A percentile compares a stretch with the other conserved stretches of the same genome.
These are phyloP conservation scores for Entelurus aequoreus DNA, from an alignment of 2,113 vertebrate genomes.

Conservation along the genomic window DNA sequence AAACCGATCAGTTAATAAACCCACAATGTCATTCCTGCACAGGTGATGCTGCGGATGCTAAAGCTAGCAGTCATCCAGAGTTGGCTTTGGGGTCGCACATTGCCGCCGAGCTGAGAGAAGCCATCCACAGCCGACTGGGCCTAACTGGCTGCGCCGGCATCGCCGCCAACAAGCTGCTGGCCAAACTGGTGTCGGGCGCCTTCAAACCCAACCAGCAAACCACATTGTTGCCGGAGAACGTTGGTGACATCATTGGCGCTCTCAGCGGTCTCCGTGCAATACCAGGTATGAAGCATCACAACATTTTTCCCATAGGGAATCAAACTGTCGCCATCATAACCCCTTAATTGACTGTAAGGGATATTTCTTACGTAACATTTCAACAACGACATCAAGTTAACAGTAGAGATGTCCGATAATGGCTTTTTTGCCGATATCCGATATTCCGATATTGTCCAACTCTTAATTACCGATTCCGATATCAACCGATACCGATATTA, in stretches of 20 bases:
- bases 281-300: conserved; percentile 68
- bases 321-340: too few relatives aligned
- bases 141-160: conserved; percentile 85
- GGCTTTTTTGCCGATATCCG: too few relatives aligned
- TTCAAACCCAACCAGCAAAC: conserved; percentile 93
- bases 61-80: conserved; percentile 53
- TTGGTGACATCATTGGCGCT: conserved; percentile 63
- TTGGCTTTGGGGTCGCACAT: conserved; percentile 79
- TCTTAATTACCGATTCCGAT: too few relatives aligned
- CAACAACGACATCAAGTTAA: too few relatives aligned
- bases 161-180: conserved; percentile 80
- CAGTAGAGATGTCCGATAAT: too few relatives aligned
- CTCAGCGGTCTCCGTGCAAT: conserved; percentile 72
- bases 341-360: too few relatives aligned
- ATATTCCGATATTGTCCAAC: too few relatives aligned
- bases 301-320: too few relatives aligned
- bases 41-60: conserved; percentile 59
- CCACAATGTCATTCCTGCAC: conserved; percentile 18
- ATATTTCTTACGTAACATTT: too few relatives aligned
- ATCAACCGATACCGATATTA: too few relatives aligned
- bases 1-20: background rate
- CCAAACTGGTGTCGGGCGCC: conserved; percentile 82
- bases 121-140: conserved; percentile 66
- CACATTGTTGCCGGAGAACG: conserved; percentile 76
- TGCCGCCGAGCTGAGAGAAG: conserved; percentile 77